Base-by-base conservation (phyloP, 2,888 invertebrate species). In the Tillus elongatus region DNA sequence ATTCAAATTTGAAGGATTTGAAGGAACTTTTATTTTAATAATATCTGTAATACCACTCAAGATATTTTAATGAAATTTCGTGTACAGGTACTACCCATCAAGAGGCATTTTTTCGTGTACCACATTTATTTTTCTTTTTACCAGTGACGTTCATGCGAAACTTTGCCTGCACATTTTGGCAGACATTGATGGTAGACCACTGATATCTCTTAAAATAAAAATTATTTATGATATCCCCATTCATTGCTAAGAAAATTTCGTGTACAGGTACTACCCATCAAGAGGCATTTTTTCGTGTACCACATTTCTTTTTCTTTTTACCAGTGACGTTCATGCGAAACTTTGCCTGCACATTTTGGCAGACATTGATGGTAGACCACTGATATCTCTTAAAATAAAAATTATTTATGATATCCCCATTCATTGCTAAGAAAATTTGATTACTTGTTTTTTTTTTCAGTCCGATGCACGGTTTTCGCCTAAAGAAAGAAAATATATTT, bases 401-500 rank as follows among this genome's bases (percentile, higher is more conserved):
- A 19, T 19, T n/a, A 6, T 19, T 19, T 19, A 8, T 19, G 24
- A n/a, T 8, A 19, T 19, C 24, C 24, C 6, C 24, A 19, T 19
- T 19, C 24, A 19, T 19, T 19, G 6, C 24, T n/a, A 19, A 19
- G 24, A 6, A 19, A 19, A 19, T 19, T 19, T 19, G 24, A 19
- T 19, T 19, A 19, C 24, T 19, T 19, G 24, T 19, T 19, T 19
- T 19, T 19, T n/a, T 19, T 19, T 19, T 19, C 24, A 19, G 30
- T 30, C 3, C 30, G 30, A 13, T 13, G 30, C 30, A 30, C 30
- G 30, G 14, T 4, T 4, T 30, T 30, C 30, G 13, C 13, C 13
- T 30, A 30, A 30, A 30, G 13, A 30, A 30, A 19, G 6, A 19
- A 19, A 19, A 19, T 19, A 6, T 19, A n/a, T 19, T 19, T 30